Percentiles rank a stretch among this genome's conserved stretches.
Conservation (phyloP, 2,113 vertebrate genomes). For the Hydropotes inermis region DNA sequence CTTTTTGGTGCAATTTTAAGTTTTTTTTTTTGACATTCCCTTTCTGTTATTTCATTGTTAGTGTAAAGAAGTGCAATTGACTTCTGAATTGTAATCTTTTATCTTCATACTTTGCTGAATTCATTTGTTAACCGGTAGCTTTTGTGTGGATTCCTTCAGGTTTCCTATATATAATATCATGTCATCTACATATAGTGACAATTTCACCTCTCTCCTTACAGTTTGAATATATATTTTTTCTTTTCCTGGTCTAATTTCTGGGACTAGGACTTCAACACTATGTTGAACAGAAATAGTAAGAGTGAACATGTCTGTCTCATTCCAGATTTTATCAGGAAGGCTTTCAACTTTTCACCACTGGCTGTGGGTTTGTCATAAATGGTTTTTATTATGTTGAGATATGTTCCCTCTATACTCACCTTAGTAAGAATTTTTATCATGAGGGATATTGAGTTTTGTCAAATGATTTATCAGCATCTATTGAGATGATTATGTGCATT, state of each 20-base stretch:
- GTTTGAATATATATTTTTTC: neutral
- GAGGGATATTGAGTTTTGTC: neutral
- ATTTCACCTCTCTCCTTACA: neutral
- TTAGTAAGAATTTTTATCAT: neutral
- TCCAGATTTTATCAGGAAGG: neutral
- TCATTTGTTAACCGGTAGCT: neutral
- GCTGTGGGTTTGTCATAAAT: neutral
- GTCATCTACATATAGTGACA: neutral
- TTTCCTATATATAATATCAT: neutral
- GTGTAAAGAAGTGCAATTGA: neutral
- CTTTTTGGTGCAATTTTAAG: neutral
- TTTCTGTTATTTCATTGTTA: neutral
- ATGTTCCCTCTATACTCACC: neutral
- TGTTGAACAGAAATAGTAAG: neutral
- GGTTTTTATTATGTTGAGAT: neutral
- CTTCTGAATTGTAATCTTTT: neutral
- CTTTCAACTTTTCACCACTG: neutral
- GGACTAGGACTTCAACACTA: neutral
- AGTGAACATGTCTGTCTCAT: neutral
- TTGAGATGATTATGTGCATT: neutral
- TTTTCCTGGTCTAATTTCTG: neutral
- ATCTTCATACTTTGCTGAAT: neutral
- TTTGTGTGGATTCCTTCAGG: neutral
- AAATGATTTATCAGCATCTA: neutral
- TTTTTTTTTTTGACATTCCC: neutral